Conservation (phyloP, 2,888 invertebrate species). For the Drosophila nr. fundita region DNA sequence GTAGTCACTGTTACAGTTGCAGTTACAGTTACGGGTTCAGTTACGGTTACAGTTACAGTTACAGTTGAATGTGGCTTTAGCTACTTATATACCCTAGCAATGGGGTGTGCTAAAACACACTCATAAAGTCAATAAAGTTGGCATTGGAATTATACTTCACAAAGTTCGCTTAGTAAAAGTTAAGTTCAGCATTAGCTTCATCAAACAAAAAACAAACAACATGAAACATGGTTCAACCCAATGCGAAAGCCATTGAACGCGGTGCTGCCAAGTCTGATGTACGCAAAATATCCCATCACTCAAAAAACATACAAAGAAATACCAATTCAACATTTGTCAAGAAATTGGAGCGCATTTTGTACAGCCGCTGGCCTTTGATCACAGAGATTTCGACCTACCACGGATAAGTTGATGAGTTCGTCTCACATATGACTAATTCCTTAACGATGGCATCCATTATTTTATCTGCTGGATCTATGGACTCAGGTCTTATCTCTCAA, state of each 20-base stretch:
- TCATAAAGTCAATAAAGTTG: constrained; percentile 1
- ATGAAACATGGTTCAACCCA: not conserved
- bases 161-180: not conserved
- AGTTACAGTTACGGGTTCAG: not conserved
- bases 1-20: not conserved
- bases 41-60: constrained; percentile 4
- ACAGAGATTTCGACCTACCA: not conserved
- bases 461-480: not conserved
- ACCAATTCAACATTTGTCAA: not conserved
- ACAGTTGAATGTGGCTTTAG: constrained; percentile 18
- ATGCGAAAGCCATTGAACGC: not conserved
- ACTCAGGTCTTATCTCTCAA: not conserved
- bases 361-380: not conserved
- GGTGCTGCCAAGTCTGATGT: not conserved
- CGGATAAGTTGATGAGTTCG: not conserved
- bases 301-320: not conserved
- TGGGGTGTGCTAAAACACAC: constrained; percentile 8
- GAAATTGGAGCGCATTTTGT: not conserved
- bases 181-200: not conserved
- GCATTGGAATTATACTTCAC: not conserved
- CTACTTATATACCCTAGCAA: constrained; percentile 7
- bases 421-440: not conserved
- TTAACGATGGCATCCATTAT: not conserved
- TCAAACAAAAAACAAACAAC: not conserved
- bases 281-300: not conserved